These are phyloP conservation scores for Gulo gulo DNA, from an alignment of 2,113 vertebrate species.

Conservation along the genomic window DNA sequence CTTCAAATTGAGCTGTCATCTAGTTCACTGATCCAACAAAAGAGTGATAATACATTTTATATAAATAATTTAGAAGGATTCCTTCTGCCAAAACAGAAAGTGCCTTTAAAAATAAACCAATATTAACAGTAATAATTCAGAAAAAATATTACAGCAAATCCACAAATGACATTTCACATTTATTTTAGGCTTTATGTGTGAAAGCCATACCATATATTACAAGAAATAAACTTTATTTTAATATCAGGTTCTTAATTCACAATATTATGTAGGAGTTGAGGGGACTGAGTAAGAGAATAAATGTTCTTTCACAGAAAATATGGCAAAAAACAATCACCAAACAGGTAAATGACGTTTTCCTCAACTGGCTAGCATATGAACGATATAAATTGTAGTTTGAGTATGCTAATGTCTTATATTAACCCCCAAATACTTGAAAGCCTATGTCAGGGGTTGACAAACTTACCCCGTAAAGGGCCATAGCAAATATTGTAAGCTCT, in stretches of 20 bases:
- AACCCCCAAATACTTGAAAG: not conserved
- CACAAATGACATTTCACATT: not conserved
- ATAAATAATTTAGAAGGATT: slow-evolving; percentile 55
- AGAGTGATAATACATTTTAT: slow-evolving; percentile 51
- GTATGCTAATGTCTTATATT: not conserved
- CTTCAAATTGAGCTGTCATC: slow-evolving; percentile 63
- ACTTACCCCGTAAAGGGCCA: not conserved
- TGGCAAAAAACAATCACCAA: not conserved
- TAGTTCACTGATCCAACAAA: slow-evolving; percentile 62
- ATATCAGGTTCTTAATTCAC: not conserved
- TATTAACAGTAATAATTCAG: not conserved
- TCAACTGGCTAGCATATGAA: not conserved
- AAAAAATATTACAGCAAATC: not conserved
- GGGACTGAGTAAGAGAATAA: not conserved
- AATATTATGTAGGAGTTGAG: not conserved
- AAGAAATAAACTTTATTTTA: slow-evolving; percentile 35
- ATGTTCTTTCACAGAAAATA: slow-evolving; percentile 3
- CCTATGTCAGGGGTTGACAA: not conserved
- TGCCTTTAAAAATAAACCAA: slow-evolving; percentile 33
- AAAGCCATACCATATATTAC: not conserved
- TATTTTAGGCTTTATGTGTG: not conserved
- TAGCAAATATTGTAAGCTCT: not conserved
- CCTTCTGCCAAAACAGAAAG: slow-evolving; percentile 47
- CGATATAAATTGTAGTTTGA: not conserved
- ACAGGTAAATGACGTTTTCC: not conserved